Percentiles rank a stretch among this genome's conserved stretches.
phyloP scores from a whole-genome alignment of 2,797 vertebrate species.

The Pangasius sanitwongsei region DNA sequence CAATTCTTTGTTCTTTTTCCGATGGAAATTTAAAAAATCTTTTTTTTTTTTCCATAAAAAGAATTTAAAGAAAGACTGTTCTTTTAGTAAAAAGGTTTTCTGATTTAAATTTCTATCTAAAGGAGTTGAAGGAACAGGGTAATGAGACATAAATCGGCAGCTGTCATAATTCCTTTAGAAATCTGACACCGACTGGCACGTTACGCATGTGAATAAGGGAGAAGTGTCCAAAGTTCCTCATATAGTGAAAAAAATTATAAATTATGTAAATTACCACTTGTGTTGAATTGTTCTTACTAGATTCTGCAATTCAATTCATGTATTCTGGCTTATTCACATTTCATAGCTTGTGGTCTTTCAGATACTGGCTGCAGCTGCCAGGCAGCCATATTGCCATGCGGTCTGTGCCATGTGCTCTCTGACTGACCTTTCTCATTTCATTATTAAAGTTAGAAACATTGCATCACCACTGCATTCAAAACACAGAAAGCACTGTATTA shows the following conservation, averaged over 20 bases:
- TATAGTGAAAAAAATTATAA: not conserved
- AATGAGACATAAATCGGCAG: conserved; percentile 4
- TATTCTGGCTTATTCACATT: not conserved
- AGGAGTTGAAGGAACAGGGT: not conserved
- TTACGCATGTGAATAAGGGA: conserved; percentile 68
- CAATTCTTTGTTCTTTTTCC: not conserved
- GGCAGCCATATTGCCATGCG: conserved; percentile 60
- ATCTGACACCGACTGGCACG: conserved; percentile 57
- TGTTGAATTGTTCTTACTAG: not conserved
- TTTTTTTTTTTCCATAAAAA: not conserved
- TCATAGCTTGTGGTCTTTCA: not conserved
- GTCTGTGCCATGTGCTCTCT: conserved; percentile 71
- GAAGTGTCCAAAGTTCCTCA: conserved; percentile 46
- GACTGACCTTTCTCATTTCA: conserved; percentile 29
- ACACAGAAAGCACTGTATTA: not conserved
- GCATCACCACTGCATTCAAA: not conserved
- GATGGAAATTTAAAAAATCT: not conserved
- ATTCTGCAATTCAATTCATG: not conserved
- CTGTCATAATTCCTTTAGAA: conserved; percentile 34
- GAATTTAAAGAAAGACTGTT: not conserved
- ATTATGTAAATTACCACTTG: not conserved
- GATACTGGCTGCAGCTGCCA: conserved; percentile 40
- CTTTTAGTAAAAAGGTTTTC: not conserved
- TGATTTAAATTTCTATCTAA: not conserved
- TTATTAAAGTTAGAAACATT: not conserved